These are phyloP conservation scores for Troides oblongomaculatus DNA, from an alignment of 2,888 invertebrate genomes.

Conservation along the genomic window DNA sequence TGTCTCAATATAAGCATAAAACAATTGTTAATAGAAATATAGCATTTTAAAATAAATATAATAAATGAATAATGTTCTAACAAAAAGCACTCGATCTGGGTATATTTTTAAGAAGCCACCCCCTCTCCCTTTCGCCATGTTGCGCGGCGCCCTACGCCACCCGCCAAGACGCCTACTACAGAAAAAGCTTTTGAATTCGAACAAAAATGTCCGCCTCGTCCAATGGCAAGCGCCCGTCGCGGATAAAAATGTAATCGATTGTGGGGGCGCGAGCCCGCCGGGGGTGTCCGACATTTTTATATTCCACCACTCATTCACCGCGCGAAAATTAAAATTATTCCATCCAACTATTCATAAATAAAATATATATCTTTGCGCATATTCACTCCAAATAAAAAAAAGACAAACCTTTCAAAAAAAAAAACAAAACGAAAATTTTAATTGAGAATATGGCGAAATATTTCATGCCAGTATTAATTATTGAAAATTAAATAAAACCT, in stretches of 20 bases:
- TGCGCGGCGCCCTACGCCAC: constrained; percentile 45
- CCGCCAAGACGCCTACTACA: constrained; percentile 64
- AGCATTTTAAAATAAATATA: too few relatives aligned
- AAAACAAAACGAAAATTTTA: too few relatives aligned
- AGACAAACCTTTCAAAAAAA: too few relatives aligned
- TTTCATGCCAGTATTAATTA: too few relatives aligned
- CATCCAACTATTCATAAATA: neutral
- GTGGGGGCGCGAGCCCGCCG: constrained; percentile 33
- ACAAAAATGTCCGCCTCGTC: constrained; percentile 67
- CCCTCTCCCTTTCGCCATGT: constrained; percentile 45
- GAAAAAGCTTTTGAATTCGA: constrained; percentile 73
- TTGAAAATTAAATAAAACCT: too few relatives aligned
- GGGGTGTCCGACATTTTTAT: constrained; percentile 28
- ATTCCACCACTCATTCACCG: constrained; percentile 12
- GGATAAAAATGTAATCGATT: constrained; percentile 70
- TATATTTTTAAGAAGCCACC: constrained; percentile 52
- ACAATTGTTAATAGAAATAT: too few relatives aligned
- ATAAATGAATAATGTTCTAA: too few relatives aligned
- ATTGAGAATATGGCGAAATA: too few relatives aligned
- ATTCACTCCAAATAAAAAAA: too few relatives aligned
- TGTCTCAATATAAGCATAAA: too few relatives aligned
- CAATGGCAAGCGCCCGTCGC: constrained; percentile 54
- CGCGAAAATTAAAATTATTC: neutral
- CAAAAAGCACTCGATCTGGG: too few relatives aligned
- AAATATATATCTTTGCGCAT: neutral